phyloP scores from a whole-genome alignment of 2,888 invertebrate species.

The Tinea pellionella region DNA sequence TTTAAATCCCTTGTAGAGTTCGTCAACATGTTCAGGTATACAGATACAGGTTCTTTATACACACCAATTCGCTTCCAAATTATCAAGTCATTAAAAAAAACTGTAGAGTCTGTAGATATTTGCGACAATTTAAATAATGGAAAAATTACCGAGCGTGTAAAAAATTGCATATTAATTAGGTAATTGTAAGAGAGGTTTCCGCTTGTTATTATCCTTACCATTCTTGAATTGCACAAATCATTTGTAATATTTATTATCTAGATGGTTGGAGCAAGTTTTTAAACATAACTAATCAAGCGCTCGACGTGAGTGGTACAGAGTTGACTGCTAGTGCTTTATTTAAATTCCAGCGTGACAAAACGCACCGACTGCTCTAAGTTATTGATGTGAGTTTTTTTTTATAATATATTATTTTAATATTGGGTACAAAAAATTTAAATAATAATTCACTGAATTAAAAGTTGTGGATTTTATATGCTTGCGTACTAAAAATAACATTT shows the following conservation, averaged over 20 bases:
- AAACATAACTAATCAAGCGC: background rate
- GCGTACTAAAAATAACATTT: background rate
- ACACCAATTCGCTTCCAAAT: background rate
- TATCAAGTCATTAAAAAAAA: background rate
- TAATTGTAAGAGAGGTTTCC: background rate
- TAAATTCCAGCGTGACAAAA: background rate
- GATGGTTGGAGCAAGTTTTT: background rate
- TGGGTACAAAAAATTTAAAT: too few species aligned
- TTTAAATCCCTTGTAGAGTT: too few species aligned
- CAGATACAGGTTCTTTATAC: too few species aligned
- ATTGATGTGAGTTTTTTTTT: background rate
- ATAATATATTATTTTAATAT: background rate
- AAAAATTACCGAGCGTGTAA: background rate
- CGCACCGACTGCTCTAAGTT: background rate
- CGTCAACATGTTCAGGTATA: too few species aligned
- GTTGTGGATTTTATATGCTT: background rate
- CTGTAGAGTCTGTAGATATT: too few species aligned
- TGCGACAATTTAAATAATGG: background rate
- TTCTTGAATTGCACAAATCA: background rate
- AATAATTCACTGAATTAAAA: too few species aligned
- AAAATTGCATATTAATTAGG: background rate
- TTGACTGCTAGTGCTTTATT: background rate
- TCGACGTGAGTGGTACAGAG: background rate
- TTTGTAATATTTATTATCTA: background rate
- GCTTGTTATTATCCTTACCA: conserved; percentile 2